Conservation (phyloP, 2,888 invertebrate genomes). For the Allolobophora icterica region DNA sequence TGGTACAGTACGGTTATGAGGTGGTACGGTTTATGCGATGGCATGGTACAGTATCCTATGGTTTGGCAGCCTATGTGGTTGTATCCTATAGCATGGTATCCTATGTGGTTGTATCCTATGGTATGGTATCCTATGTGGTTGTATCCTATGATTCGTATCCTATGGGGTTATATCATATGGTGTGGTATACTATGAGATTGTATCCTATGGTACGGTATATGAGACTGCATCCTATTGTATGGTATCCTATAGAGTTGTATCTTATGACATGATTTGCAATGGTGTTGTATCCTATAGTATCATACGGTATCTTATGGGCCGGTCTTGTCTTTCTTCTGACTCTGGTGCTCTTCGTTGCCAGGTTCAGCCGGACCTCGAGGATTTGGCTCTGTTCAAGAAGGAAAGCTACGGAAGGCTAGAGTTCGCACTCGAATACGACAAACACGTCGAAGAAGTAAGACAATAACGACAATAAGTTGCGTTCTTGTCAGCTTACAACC, state of each 20-base stretch:
- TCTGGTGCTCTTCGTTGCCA: not conserved
- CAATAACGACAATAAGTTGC: no score
- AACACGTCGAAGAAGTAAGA: conserved; percentile 24
- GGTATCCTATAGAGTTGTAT: no score
- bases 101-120: not conserved
- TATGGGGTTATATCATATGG: no score
- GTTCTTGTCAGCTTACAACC: no score
- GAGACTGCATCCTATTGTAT: no score
- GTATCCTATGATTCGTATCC: not conserved
- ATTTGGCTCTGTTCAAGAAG: not conserved
- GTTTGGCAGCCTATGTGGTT: no score
- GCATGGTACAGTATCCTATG: not conserved
- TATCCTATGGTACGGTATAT: not conserved
- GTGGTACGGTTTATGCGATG: no score
- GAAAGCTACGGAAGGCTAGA: conserved; percentile 19
- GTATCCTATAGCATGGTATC: not conserved
- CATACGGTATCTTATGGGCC: not conserved
- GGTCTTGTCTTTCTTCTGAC: not conserved
- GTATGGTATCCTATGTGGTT: not conserved
- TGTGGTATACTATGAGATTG: no score
- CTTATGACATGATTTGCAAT: not conserved
- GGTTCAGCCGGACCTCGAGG: conserved; percentile 20
- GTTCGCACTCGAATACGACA: conserved; percentile 13
- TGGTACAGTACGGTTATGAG: no score
- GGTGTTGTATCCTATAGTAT: no score